These are phyloP conservation scores for Aleiodes leptofemur DNA, from an alignment of 2,888 invertebrate species.

Conservation along the genomic window DNA sequence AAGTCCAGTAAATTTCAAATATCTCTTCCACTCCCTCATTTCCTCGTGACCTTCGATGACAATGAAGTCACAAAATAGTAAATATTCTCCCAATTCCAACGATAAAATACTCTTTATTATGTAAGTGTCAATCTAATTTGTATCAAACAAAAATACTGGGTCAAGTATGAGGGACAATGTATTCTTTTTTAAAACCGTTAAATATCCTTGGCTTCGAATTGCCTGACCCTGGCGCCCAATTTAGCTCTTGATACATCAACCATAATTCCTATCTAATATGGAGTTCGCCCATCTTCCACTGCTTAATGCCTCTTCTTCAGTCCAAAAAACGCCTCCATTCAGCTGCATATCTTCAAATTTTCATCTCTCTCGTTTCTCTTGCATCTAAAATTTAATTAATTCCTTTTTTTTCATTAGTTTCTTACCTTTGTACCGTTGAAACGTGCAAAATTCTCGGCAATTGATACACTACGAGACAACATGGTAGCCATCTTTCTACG, in stretches of 20 bases:
- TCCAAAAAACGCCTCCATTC: not conserved
- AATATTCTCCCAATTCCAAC: not conserved
- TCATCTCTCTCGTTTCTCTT: not conserved
- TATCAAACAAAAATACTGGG: constrained; percentile 32
- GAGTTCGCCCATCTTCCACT: constrained; percentile 60
- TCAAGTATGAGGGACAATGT: constrained; percentile 49
- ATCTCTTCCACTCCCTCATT: too few relatives aligned
- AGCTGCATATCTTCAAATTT: not conserved
- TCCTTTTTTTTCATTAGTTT: constrained; percentile 1
- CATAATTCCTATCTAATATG: constrained; percentile 62
- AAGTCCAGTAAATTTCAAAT: too few relatives aligned
- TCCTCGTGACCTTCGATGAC: not conserved
- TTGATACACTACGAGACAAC: constrained; percentile 83
- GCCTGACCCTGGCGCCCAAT: constrained; percentile 73
- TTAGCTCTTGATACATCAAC: constrained; percentile 72
- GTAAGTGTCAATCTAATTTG: constrained; percentile 18
- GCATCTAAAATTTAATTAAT: not conserved
- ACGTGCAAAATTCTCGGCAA: constrained; percentile 83
- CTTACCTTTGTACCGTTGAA: constrained; percentile 86
- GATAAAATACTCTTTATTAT: constrained; percentile 18
- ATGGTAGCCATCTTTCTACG: constrained; percentile 85
- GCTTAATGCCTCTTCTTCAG: constrained; percentile 28
- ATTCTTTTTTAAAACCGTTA: constrained; percentile 37
- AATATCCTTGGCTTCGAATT: constrained; percentile 68
- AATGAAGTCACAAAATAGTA: not conserved